A percentile compares a stretch with the other conserved stretches of the same genome.
These are phyloP conservation scores for Ciona savignyi DNA, from an alignment of 23 tunicate genomes.

Conservation along the genomic window DNA sequence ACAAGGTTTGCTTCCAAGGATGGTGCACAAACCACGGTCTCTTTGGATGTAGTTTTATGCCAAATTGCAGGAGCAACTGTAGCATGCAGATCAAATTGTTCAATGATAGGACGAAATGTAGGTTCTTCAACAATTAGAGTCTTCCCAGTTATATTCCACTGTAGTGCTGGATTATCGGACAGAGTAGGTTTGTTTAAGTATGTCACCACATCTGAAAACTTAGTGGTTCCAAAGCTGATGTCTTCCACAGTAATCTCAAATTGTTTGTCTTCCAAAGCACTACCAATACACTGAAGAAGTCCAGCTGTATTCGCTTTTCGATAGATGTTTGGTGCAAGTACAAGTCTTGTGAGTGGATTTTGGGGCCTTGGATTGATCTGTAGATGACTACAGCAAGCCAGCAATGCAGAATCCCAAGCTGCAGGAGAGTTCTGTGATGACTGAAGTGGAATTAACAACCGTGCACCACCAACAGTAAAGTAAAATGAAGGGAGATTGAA, in stretches of 20 bases:
- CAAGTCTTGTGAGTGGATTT: conserved; percentile 52
- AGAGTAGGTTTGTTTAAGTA: conserved; percentile 27
- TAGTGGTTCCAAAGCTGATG: conserved; percentile 46
- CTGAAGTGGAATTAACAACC: conserved; percentile 32
- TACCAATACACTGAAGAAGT: conserved; percentile 35
- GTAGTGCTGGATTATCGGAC: conserved; percentile 57
- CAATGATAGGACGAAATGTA: conserved; percentile 42
- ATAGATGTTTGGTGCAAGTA: conserved; percentile 28
- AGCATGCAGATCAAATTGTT: conserved; percentile 44
- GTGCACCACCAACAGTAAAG: conserved; percentile 17
- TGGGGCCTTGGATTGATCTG: conserved; percentile 49
- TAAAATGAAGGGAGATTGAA: conserved; percentile 34
- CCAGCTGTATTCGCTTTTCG: conserved; percentile 29
- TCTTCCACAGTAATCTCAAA: conserved; percentile 32
- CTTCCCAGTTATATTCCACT: conserved; percentile 35
- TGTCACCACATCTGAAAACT: conserved; percentile 11
- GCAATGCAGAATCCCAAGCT: conserved; percentile 17
- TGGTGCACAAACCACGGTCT: conserved; percentile 44
- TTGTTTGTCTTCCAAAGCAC: conserved; percentile 57
- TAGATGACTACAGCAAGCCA: conserved; percentile 31
- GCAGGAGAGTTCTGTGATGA: neutral
- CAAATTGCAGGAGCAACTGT: conserved; percentile 46
- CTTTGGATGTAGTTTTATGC: neutral
- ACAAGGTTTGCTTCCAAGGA: conserved; percentile 44
- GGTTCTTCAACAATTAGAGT: conserved; percentile 5